A percentile compares a stretch with the other conserved stretches of the same genome.
These are phyloP conservation scores for Cheilosia pagana DNA, from an alignment of 2,888 invertebrate species.

Conservation along the genomic window DNA sequence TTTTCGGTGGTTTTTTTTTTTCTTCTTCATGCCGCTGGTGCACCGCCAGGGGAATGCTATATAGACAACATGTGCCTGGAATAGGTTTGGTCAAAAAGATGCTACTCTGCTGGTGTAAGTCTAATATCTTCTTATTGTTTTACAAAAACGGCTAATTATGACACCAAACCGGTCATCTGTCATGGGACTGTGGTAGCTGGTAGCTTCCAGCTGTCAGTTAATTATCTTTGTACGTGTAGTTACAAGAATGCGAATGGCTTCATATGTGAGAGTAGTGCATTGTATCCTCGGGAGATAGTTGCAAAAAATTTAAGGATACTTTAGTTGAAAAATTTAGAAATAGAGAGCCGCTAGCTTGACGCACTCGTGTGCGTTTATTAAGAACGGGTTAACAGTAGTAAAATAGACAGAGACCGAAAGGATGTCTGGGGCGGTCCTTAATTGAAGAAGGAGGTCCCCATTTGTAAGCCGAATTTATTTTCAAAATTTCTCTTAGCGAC, in stretches of 20 bases:
- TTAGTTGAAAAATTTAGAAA: too few relatives aligned
- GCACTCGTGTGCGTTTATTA: background rate
- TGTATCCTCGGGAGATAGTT: too few relatives aligned
- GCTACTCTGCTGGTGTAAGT: constrained; percentile 34
- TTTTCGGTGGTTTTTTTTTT: constrained; percentile 29
- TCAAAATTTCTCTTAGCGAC: too few relatives aligned
- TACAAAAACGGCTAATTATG: constrained; percentile 66
- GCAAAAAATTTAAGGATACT: too few relatives aligned
- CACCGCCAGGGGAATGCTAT: constrained; percentile 9
- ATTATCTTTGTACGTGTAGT: constrained; percentile 49
- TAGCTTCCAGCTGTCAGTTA: constrained; percentile 55
- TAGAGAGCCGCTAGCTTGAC: background rate
- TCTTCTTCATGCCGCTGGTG: too few relatives aligned
- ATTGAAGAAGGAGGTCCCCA: too few relatives aligned
- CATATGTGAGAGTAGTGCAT: constrained; percentile 21
- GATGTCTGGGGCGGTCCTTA: background rate
- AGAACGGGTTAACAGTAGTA: background rate
- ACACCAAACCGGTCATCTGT: constrained; percentile 67
- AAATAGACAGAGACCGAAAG: too few relatives aligned
- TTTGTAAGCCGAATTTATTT: too few relatives aligned
- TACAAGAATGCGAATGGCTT: background rate
- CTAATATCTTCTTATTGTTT: constrained; percentile 52
- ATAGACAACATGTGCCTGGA: constrained; percentile 54
- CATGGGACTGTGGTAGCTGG: constrained; percentile 33
- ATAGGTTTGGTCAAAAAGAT: constrained; percentile 63